Evolutionary conservation across 2,888 invertebrate genomes (phyloP), one percentile per base, ranked within the genome.

Genomic region (Tipula lateralis): DNA sequence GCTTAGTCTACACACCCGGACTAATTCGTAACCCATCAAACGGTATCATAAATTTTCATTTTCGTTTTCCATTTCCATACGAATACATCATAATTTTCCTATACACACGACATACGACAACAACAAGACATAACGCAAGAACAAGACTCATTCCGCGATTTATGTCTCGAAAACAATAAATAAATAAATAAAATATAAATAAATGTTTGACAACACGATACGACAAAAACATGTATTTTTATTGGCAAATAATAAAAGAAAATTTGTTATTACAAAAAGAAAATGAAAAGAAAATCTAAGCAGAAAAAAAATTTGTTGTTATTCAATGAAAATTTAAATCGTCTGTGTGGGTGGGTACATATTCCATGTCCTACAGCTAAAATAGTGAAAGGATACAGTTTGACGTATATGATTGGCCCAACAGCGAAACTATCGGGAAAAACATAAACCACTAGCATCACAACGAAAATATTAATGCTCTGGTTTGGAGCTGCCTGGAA

Each of bases 161-260:
- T 66, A 66, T 66, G 24, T 66, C 66, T 24, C 66, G 66, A 66
- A 66, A 66, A 66, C 66, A 66, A 66, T 66, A 66, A 66, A 66
- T 66, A 44, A 44, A 44, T 44, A 66, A 66, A 66, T 66, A 66
- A 66, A 66, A 66, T 66, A 24, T 66, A 24, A 66, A 66, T 66
- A 66, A 66, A 66, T 66, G 66, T 66, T 66, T 66, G 66, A 66
- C 66, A 66, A 66, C 66, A 66, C 66, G 66, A 66, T 24, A 24
- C 24, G 66, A 24, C 66, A 66, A 66, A 66, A 66, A 66, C 66
- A 66, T 24, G 66, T 66, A 66, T 66, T 66, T 66, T 66, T 66
- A 66, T 66, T 66, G 66, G 66, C 66, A 66, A 66, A 66, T 24
- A 24, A 66, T 66, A 24, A 66, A 66, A 19, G 24, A 9, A 66